Evolutionary conservation across 2,888 invertebrate species (phyloP).

Genomic region (Myathropa florea): DNA sequence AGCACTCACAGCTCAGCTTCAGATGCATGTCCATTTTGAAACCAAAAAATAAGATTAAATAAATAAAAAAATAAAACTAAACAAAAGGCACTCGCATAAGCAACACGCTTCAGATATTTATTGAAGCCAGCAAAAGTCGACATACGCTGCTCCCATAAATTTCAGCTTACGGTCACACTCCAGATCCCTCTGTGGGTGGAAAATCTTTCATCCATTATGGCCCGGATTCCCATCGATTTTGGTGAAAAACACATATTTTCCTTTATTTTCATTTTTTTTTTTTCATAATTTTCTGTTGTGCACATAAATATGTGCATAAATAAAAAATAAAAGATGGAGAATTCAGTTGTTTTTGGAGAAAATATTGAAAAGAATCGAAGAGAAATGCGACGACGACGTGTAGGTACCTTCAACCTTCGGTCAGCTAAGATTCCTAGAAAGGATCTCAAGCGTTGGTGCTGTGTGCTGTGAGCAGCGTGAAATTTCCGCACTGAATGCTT

Average conservation of each 20-base stretch:
- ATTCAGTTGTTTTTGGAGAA: slow-evolving; percentile 2
- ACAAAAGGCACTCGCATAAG: slow-evolving; percentile 3
- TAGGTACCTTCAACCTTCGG: neutral
- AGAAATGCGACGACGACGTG: neutral
- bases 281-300: slow-evolving; percentile 28
- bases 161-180: slow-evolving; percentile 35
- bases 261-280: slow-evolving; percentile 18
- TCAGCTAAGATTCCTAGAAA: neutral
- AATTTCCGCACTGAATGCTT: slow-evolving; percentile 23
- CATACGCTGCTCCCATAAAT: slow-evolving; percentile 56
- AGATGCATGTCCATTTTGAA: neutral
- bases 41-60: neutral
- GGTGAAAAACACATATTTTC: slow-evolving; percentile 37
- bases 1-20: neutral
- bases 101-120: slow-evolving; percentile 47
- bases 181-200: slow-evolving; percentile 16
- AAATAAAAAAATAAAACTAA: neutral
- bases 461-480: neutral
- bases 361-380: slow-evolving; percentile 13
- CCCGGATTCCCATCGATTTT: slow-evolving; percentile 53
- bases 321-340: neutral
- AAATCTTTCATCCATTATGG: slow-evolving; percentile 52
- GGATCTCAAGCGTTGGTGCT: neutral
- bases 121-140: slow-evolving; percentile 51
- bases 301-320: slow-evolving; percentile 23